Evolutionary conservation across 2,113 vertebrate genomes (phyloP), one percentile per base, ranked within the genome.

Genomic region (Pongo pygmaeus): DNA sequence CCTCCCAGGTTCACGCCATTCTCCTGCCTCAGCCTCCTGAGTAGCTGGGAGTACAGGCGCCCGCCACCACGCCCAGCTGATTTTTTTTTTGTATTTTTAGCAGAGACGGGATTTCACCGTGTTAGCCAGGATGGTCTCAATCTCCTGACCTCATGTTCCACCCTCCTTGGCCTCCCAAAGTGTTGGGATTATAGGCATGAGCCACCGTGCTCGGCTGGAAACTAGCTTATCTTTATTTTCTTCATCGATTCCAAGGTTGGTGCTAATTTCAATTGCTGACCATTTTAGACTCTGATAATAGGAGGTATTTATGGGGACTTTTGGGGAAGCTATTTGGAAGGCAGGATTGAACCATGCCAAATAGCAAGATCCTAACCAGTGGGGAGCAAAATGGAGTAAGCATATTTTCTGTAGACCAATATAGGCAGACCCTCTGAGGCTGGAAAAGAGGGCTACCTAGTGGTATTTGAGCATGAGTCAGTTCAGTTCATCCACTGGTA

Each of bases 11-110:
- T 55, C 18, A 55, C 6, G 2, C 52, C 52, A 55, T 20, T 55
- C 52, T 52, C 52, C 52, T 55, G 18, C 52, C 52, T 55, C 52
- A 55, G 52, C 6, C 52, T 55, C 52, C 52, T 55, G 18, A 55
- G 52, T 55, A 55, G 52, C 52, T 55, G 52, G 52, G 52, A 55
- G 17, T 55, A 55, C 18, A 55, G 52, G 52, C 2, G 2, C 52
- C 52, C 2, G 0, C 52, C 52, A 55, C 52, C 52, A 55, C 0
- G 52, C 0, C 18, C 18, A 2, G 52, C 6, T 55, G 7, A 20
- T 55, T 55, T 55, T 55, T 55, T 55, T 55, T 20, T 20, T 20
- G 52, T 55, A 55, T 55, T 55, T 55, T 55, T 55, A 55, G 52
- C 7, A 20, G 52, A 55, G 52, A 20, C 18, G 52, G 6, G 52